Percentiles rank a stretch among this genome's conserved stretches.
phyloP scores from a whole-genome alignment of 2,113 vertebrate genomes.

The Dissostichus mawsoni region DNA sequence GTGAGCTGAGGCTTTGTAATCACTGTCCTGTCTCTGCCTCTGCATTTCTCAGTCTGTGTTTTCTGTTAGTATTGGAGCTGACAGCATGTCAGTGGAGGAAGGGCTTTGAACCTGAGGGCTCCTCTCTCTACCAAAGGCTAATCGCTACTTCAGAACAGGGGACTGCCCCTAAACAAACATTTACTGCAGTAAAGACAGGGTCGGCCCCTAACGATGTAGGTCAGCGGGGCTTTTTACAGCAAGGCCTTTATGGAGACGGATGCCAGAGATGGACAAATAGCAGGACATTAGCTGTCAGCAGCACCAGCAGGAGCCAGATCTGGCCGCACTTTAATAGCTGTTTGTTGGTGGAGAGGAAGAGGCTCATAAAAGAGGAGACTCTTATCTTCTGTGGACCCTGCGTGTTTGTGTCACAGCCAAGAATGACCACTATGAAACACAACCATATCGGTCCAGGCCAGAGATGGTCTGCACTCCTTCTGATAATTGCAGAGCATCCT shows the following conservation, averaged over 20 bases:
- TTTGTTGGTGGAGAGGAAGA: slow-evolving; percentile 77
- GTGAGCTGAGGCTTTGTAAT: slow-evolving; percentile 64
- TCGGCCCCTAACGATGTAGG: slow-evolving; percentile 75
- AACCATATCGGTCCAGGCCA: slow-evolving; percentile 21
- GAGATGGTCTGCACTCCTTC: slow-evolving; percentile 40
- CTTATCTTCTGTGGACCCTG: slow-evolving; percentile 71
- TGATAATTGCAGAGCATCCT: slow-evolving; percentile 53
- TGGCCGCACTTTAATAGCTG: slow-evolving; percentile 70
- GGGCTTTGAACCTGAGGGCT: slow-evolving; percentile 79
- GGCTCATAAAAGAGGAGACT: slow-evolving; percentile 77
- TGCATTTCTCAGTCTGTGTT: slow-evolving; percentile 67
- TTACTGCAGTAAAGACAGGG: slow-evolving; percentile 76
- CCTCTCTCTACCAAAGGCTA: slow-evolving; percentile 75
- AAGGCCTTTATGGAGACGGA: slow-evolving; percentile 71
- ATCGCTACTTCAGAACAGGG: slow-evolving; percentile 71
- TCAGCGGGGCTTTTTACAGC: slow-evolving; percentile 72
- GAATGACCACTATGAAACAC: slow-evolving; percentile 53
- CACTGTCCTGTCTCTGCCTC: slow-evolving; percentile 63
- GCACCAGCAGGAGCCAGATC: slow-evolving; percentile 72
- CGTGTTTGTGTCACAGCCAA: slow-evolving; percentile 66
- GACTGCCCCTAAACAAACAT: slow-evolving; percentile 79
- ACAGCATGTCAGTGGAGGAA: slow-evolving; percentile 74
- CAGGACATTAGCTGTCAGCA: slow-evolving; percentile 80
- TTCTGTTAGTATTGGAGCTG: slow-evolving; percentile 77
- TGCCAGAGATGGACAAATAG: slow-evolving; percentile 81